Conservation (phyloP, 2,888 invertebrate genomes). For the Morpho achilles region DNA sequence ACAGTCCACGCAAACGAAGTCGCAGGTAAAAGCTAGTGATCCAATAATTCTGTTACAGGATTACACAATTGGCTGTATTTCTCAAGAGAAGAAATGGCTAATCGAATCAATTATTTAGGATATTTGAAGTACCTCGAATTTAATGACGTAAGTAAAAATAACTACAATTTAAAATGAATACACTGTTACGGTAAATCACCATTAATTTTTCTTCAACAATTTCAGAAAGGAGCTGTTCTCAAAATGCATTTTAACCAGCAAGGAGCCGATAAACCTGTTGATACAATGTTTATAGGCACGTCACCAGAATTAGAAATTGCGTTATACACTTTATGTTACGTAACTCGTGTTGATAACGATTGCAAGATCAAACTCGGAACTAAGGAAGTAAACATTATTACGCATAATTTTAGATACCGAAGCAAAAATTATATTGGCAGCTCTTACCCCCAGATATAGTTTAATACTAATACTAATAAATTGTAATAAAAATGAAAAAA, state of each 20-base stretch:
- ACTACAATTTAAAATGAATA: too few relatives aligned
- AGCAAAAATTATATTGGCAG: conserved; percentile 90
- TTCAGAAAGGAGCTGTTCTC: conserved; percentile 87
- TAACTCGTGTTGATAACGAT: conserved; percentile 84
- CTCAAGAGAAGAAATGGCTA: conserved; percentile 85
- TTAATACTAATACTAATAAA: too few relatives aligned
- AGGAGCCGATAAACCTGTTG: conserved; percentile 86
- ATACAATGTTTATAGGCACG: conserved; percentile 88
- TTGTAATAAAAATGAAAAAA: too few relatives aligned
- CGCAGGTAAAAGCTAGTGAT: too few relatives aligned
- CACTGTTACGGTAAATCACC: too few relatives aligned
- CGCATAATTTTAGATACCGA: conserved; percentile 85
- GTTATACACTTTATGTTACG: conserved; percentile 92
- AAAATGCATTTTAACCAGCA: conserved; percentile 86
- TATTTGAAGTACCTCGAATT: conserved; percentile 85
- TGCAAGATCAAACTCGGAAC: conserved; percentile 87
- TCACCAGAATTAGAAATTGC: conserved; percentile 96
- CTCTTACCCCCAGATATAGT: conserved; percentile 88
- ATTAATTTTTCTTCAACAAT: conserved; percentile 21
- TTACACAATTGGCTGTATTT: conserved; percentile 96
- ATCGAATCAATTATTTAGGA: conserved; percentile 87
- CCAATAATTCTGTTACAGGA: conserved; percentile 64
- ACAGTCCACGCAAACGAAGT: too few relatives aligned
- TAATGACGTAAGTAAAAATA: conserved; percentile 80
- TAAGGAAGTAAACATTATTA: conserved; percentile 85